Conservation (phyloP, 2,888 invertebrate species). For the Pachycephus smyrnensis region DNA sequence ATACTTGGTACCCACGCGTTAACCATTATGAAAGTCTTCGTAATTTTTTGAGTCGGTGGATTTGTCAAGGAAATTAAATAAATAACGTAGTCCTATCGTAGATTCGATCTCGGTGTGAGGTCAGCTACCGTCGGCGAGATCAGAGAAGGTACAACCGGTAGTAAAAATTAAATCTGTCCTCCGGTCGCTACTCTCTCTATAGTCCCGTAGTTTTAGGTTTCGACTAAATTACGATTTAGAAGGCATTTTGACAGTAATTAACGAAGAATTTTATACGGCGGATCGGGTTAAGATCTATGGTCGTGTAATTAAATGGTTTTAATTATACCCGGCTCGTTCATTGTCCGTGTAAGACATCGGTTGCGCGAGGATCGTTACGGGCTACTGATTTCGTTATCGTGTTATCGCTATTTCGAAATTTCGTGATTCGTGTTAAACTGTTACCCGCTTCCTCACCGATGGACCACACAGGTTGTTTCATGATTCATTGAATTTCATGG, state of each 20-base stretch:
- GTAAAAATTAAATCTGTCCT: slow-evolving; percentile 28
- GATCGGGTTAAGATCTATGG: slow-evolving; percentile 38
- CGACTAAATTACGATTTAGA: slow-evolving; percentile 24
- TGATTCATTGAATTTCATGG: background rate
- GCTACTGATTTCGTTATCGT: background rate
- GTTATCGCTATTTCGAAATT: slow-evolving; percentile 5
- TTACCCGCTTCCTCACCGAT: background rate
- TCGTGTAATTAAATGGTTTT: slow-evolving; percentile 45
- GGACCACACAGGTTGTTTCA: slow-evolving; percentile 1
- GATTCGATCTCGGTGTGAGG: slow-evolving; percentile 13
- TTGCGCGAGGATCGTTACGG: background rate
- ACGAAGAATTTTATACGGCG: slow-evolving; percentile 45
- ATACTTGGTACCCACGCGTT: background rate
- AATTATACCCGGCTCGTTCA: slow-evolving; percentile 35
- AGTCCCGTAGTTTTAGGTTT: slow-evolving; percentile 9
- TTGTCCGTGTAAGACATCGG: slow-evolving; percentile 6
- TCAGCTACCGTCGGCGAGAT: slow-evolving; percentile 26
- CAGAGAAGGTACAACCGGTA: slow-evolving; percentile 18
- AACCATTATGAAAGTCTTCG: background rate
- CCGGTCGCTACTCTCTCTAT: slow-evolving; percentile 6
- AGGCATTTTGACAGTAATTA: slow-evolving; percentile 27
- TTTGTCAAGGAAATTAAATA: slow-evolving; percentile 21
- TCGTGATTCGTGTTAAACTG: background rate
- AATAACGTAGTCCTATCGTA: slow-evolving; percentile 15
- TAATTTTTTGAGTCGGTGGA: slow-evolving; percentile 1